Percentiles rank a stretch among this genome's conserved stretches.
Evolutionary conservation across 2,113 vertebrate species (phyloP).

Genomic region (Calyptomena viridis): DNA sequence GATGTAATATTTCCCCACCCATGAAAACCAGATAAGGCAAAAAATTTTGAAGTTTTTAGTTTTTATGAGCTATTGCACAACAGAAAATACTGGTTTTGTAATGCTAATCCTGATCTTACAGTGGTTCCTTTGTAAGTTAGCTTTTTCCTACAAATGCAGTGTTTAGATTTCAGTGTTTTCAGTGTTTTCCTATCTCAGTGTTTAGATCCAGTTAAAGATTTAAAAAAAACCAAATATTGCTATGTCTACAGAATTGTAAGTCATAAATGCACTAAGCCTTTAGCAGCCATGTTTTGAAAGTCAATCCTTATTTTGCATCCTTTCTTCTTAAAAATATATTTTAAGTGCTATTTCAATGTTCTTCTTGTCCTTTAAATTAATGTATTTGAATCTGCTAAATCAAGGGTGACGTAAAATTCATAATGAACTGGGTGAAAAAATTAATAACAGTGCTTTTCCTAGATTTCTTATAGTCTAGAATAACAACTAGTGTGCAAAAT

Average conservation of each 20-base stretch:
- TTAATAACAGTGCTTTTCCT: not conserved
- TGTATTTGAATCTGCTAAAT: not conserved
- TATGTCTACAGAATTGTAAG: not conserved
- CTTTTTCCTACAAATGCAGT: not conserved
- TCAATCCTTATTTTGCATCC: not conserved
- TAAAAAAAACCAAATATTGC: not conserved
- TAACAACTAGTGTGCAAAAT: not conserved
- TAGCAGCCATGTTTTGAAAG: not conserved
- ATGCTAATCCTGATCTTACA: not conserved
- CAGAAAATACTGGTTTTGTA: not conserved
- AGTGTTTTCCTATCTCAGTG: no score
- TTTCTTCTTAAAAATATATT: not conserved
- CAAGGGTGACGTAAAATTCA: not conserved
- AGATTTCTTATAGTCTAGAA: not conserved
- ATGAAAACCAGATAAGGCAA: not conserved
- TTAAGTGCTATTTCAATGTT: not conserved
- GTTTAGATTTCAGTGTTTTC: not conserved
- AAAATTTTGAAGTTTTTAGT: not conserved
- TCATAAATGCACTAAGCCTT: not conserved
- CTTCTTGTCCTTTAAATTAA: not conserved
- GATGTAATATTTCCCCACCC: not conserved
- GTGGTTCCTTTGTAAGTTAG: not conserved
- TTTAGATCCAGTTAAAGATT: not conserved
- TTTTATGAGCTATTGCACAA: not conserved
- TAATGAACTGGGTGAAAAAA: not conserved